A percentile compares a stretch with the other conserved stretches of the same genome.
These are phyloP conservation scores for Glossophaga mutica DNA, from an alignment of 2,797 vertebrate genomes.

Conservation along the genomic window DNA sequence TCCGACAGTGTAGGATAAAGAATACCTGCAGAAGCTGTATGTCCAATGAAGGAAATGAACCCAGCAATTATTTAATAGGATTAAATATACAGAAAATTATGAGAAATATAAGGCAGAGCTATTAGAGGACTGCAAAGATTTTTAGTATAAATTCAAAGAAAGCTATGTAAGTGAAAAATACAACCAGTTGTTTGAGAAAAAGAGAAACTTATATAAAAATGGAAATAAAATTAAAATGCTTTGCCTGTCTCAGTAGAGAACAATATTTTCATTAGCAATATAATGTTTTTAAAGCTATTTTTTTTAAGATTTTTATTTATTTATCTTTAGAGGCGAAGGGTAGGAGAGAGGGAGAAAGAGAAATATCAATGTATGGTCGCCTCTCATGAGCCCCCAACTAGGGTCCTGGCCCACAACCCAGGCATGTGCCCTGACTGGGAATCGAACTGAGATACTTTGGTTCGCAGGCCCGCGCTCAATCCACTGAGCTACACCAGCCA, in stretches of 20 bases:
- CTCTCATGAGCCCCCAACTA: too few relatives aligned
- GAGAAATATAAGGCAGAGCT: background rate
- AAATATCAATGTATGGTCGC: too few relatives aligned
- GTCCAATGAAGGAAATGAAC: background rate
- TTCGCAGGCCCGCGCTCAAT: too few relatives aligned
- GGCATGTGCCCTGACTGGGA: too few relatives aligned
- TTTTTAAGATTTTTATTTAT: too few relatives aligned
- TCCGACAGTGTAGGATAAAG: background rate
- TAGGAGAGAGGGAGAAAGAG: too few relatives aligned
- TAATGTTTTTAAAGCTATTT: background rate
- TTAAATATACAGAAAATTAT: background rate
- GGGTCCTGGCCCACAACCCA: too few relatives aligned
- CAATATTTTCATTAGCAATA: background rate
- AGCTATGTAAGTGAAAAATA: background rate
- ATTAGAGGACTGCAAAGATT: background rate
- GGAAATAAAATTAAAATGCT: background rate
- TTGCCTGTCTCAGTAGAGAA: background rate
- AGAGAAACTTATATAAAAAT: background rate
- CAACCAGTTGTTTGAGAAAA: background rate
- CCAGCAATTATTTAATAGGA: background rate
- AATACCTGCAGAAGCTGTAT: background rate
- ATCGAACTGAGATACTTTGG: too few relatives aligned
- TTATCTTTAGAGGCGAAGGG: too few relatives aligned
- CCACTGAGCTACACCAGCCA: too few relatives aligned
- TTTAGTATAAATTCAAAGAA: background rate